phyloP scores from a whole-genome alignment of 1,140 invertebrate genomes.

The Andricus grossulariae region DNA sequence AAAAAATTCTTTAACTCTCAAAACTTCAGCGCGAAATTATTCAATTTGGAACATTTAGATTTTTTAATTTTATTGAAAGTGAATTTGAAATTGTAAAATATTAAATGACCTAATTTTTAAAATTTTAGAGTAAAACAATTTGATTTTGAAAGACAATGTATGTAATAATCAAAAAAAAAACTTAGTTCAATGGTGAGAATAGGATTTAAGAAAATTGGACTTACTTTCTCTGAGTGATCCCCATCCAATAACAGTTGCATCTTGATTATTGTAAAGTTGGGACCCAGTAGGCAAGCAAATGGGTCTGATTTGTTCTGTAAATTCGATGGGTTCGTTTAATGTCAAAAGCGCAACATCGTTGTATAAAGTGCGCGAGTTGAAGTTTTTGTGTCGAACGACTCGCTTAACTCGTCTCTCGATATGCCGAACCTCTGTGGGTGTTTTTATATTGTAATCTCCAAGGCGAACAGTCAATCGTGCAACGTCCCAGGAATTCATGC shows the following conservation, averaged over 20 bases:
- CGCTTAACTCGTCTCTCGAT: constrained; percentile 86
- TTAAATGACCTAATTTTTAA: too few species aligned
- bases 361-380: constrained; percentile 89
- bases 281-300: constrained; percentile 86
- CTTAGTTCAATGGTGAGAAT: background rate
- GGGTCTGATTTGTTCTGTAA: constrained; percentile 85
- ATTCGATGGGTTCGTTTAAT: constrained; percentile 85
- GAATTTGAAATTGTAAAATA: too few species aligned
- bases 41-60: too few species aligned
- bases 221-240: constrained; percentile 87
- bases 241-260: constrained; percentile 90
- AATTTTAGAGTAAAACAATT: background rate
- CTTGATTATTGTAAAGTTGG: constrained; percentile 80
- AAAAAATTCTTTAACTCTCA: too few species aligned
- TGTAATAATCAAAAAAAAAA: constrained; percentile 17
- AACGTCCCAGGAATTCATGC: constrained; percentile 92
- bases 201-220: constrained; percentile 52
- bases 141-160: constrained; percentile 2
- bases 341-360: constrained; percentile 92
- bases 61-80: too few species aligned
- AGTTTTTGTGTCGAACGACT: constrained; percentile 89
- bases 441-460: constrained; percentile 89
- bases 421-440: constrained; percentile 83
- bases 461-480: constrained; percentile 86
- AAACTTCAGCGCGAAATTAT: too few species aligned